phyloP scores from a whole-genome alignment of 1,140 invertebrate genomes.

The Aporrectodea caliginosa region DNA sequence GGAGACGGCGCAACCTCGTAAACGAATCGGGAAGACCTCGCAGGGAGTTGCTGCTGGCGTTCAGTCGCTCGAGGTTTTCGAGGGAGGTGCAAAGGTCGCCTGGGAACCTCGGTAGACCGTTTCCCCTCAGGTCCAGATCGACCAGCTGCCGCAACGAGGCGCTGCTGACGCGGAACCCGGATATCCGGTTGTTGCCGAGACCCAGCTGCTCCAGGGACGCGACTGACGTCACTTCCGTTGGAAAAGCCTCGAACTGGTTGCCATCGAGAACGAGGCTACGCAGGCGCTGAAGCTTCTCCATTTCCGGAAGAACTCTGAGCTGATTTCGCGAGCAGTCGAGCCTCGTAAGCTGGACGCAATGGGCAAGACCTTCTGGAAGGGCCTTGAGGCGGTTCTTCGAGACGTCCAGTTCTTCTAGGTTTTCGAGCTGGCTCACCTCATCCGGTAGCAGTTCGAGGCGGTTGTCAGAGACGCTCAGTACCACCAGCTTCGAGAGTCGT shows the following conservation, averaged over 20 bases:
- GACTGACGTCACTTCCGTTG: neutral
- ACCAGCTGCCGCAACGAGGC: neutral
- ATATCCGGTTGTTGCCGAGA: neutral
- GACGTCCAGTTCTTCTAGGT: neutral
- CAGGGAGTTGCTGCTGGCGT: neutral
- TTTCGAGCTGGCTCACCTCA: neutral
- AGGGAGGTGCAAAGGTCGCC: neutral
- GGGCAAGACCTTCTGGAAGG: neutral
- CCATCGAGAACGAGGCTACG: neutral
- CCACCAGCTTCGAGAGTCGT: neutral
- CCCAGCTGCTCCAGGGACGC: neutral
- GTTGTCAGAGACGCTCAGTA: neutral
- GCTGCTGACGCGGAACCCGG: neutral
- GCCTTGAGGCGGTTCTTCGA: neutral
- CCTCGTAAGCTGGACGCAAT: neutral
- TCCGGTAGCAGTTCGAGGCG: neutral
- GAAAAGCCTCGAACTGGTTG: neutral
- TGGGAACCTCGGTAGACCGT: neutral
- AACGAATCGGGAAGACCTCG: neutral
- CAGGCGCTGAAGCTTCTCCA: neutral
- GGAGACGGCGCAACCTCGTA: neutral
- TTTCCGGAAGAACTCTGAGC: neutral
- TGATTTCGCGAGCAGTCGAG: neutral
- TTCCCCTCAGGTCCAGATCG: neutral
- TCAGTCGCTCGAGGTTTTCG: neutral